Conservation (phyloP, 2,797 vertebrate genomes). For the Delichon dasypus region DNA sequence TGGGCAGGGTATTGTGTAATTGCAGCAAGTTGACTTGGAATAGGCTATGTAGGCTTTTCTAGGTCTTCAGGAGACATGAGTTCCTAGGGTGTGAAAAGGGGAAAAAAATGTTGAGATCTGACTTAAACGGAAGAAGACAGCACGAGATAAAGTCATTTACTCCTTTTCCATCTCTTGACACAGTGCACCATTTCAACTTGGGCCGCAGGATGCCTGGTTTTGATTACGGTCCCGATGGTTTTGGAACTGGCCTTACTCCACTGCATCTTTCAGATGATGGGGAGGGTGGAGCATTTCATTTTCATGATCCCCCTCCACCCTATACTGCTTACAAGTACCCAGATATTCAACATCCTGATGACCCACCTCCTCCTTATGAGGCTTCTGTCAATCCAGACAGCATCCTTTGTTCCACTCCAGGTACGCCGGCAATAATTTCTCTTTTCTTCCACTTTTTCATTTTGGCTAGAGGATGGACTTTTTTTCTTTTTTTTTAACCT, state of each 20-base stretch:
- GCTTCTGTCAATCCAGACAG: slow-evolving; percentile 93
- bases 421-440: slow-evolving; percentile 61
- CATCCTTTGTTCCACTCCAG: slow-evolving; percentile 88
- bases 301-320: slow-evolving; percentile 95
- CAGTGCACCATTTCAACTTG: slow-evolving; percentile 98
- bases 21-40: neutral
- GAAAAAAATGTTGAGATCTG: neutral
- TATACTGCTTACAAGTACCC: slow-evolving; percentile 98
- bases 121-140: neutral
- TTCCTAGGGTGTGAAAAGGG: slow-evolving; percentile 1
- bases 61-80: neutral
- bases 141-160: neutral
- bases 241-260: slow-evolving; percentile 95
- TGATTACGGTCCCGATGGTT: slow-evolving; percentile 92
- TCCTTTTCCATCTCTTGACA: neutral
- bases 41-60: neutral
- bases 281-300: slow-evolving; percentile 96
- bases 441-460: neutral
- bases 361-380: slow-evolving; percentile 96
- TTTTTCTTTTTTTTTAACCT: neutral
- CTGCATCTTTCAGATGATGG: slow-evolving; percentile 97
- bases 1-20: neutral
- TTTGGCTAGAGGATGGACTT: neutral
- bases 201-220: slow-evolving; percentile 94
- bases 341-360: slow-evolving; percentile 92